Conservation (phyloP, 1,140 invertebrate species). For the Helicoverpa zea region DNA sequence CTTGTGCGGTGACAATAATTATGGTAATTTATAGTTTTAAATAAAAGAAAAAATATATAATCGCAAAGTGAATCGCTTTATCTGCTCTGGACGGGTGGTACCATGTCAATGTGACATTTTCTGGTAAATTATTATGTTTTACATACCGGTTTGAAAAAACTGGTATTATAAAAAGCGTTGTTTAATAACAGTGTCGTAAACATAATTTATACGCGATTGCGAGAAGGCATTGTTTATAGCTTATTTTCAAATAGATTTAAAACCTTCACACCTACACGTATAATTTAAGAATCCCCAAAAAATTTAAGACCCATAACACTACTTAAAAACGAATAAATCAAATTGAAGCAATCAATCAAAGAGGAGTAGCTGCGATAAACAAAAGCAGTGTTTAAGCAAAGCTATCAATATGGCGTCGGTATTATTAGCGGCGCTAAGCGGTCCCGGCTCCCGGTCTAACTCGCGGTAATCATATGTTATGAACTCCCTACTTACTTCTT, state of each 20-base stretch:
- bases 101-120: neutral
- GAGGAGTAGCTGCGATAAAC: neutral
- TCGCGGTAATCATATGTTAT: slow-evolving; percentile 35
- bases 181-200: neutral
- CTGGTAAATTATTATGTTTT: slow-evolving; percentile 9
- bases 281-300: neutral
- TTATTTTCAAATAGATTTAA: neutral
- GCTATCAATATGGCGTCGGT: slow-evolving; percentile 20
- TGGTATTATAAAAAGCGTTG: neutral
- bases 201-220: neutral
- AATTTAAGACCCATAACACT: neutral
- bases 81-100: neutral
- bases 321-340: slow-evolving; percentile 36
- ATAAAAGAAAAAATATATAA: neutral
- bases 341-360: slow-evolving; percentile 32
- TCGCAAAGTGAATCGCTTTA: slow-evolving; percentile 26
- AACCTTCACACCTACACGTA: neutral
- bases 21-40: slow-evolving; percentile 6
- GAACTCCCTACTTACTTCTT: neutral
- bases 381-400: slow-evolving; percentile 3
- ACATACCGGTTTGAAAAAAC: neutral
- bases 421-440: slow-evolving; percentile 25
- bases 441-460: slow-evolving; percentile 19
- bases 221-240: neutral
- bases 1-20: slow-evolving; percentile 30